Base-by-base conservation (phyloP, 2,888 invertebrate genomes). In the Hipparchia semele region DNA sequence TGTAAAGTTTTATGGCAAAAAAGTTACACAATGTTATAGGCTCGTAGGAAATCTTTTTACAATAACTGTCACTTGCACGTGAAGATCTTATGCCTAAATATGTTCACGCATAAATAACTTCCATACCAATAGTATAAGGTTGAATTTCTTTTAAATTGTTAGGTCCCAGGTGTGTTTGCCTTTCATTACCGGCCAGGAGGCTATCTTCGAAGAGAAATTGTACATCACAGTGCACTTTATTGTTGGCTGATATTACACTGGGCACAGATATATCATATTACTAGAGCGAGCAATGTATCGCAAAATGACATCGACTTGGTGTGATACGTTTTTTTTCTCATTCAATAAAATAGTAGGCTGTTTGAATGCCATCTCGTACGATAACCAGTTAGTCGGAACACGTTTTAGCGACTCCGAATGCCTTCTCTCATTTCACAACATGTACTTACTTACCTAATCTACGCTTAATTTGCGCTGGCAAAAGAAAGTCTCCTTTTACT, bases 181-280 rank as follows among this genome's bases (percentile, higher is more conserved):
- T 89, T 89, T 83, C 84, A 88, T 89, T 87, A 88, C 78, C 79
- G 79, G 76, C 68, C 68, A 56, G 45, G 45, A 53, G 56, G 67
- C 79, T 75, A 76, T 68, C 72, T 77, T 72, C 75, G 74, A 64
- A 73, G 77, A 74, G 76, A 76, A 76, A 77, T 76, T 77, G 74
- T 71, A 75, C 73, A 76, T 77, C 77, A 70, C 23, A 46, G 59
- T 69, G 59, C 73, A 74, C 65, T 73, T 75, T 75, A 75, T 73
- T 74, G 75, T 75, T 71, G 75, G 60, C 73, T 71, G 75, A 72
- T 77, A 76, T 73, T 74, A 73, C 68, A 45, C 71, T 72, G 69
- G 71, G 69, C 73, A 73, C 6, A 2, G 59, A 23, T 8, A 23
- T 23, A 3, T 33, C 33, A 59, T 13, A 7, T 56, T 56, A 13